These are phyloP conservation scores for Panthera leo DNA, from an alignment of 2,113 vertebrate genomes.

Conservation along the genomic window DNA sequence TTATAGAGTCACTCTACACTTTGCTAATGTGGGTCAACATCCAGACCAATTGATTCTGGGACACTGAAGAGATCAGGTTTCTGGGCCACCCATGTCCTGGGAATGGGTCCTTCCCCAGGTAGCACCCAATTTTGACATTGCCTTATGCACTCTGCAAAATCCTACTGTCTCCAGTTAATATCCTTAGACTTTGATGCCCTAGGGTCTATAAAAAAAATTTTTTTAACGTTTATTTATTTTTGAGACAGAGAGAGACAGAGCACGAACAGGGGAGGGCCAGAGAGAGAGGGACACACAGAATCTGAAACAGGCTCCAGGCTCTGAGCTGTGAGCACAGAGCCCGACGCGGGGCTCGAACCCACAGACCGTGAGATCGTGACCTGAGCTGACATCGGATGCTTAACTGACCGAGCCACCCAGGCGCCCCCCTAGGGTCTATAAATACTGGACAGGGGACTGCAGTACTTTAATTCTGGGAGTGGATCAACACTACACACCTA, in stretches of 20 bases:
- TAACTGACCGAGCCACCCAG: no score
- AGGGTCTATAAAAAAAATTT: neutral
- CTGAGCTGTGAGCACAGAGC: no score
- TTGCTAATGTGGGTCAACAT: neutral
- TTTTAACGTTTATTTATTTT: no score
- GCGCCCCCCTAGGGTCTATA: neutral
- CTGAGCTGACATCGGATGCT: fast-evolving
- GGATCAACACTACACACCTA: neutral
- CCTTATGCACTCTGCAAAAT: neutral
- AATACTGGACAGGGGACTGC: neutral
- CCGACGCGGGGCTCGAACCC: no score
- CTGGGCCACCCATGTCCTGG: neutral
- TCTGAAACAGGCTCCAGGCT: no score
- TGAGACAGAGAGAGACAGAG: no score
- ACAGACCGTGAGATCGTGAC: no score
- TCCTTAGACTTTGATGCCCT: neutral
- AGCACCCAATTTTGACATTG: neutral
- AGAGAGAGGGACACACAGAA: no score
- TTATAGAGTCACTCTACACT: neutral
- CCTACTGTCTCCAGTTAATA: neutral
- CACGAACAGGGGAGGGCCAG: no score
- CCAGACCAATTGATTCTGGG: neutral
- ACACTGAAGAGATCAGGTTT: neutral
- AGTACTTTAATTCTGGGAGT: neutral
- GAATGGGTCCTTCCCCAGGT: neutral